Evolutionary conservation across 2,113 vertebrate species (phyloP).

Genomic region (Siphamia tubifer): DNA sequence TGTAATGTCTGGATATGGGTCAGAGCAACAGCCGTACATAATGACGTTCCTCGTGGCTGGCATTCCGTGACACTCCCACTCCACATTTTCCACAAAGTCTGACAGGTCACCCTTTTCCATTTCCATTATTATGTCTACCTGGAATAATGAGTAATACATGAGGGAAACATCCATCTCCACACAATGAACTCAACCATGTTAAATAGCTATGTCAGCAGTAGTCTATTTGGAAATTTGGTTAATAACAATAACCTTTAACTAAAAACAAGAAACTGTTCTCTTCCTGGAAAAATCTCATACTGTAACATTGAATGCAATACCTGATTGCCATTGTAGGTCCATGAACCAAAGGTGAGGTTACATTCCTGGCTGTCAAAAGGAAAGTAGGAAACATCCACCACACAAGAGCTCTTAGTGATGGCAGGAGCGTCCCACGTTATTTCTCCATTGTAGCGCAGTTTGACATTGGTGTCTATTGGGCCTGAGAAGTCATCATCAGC

Average conservation of each 20-base stretch:
- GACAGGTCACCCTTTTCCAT: constrained; percentile 94
- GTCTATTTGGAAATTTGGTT: no score
- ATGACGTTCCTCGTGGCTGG: constrained; percentile 94
- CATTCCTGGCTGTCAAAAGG: constrained; percentile 96
- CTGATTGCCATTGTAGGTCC: constrained; percentile 99
- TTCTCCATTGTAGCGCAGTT: constrained; percentile 90
- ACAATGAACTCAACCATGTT: no score
- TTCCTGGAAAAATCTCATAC: no score
- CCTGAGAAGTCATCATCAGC: constrained; percentile 95
- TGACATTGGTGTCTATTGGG: constrained; percentile 92
- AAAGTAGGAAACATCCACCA: constrained; percentile 97
- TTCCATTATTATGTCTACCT: constrained; percentile 92
- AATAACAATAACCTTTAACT: no score
- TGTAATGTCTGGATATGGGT: constrained; percentile 96
- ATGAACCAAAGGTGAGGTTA: constrained; percentile 97
- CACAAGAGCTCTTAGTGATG: constrained; percentile 97
- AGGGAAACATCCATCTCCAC: background rate
- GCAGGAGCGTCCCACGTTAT: constrained; percentile 96
- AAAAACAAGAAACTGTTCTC: no score
- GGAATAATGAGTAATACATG: background rate
- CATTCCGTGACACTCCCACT: constrained; percentile 97
- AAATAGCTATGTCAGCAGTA: no score
- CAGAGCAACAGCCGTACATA: constrained; percentile 96
- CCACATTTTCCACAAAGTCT: constrained; percentile 95
- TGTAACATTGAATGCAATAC: constrained; percentile 62